Evolutionary conservation across 2,888 invertebrate genomes (phyloP).

Genomic region (Rotaria magnacalcarata): DNA sequence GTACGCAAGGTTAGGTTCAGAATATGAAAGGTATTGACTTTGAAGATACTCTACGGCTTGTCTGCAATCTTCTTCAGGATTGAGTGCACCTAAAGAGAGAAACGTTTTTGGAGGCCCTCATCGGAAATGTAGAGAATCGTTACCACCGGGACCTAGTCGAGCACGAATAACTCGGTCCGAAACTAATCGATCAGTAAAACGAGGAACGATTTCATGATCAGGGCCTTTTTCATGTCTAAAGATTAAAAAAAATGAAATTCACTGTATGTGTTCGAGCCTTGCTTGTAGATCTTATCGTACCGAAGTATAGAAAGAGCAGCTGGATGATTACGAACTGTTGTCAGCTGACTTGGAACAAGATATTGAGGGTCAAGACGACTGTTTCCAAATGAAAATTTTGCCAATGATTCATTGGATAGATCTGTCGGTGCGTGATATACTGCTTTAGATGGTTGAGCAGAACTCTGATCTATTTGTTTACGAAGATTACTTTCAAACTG

Average conservation of each 20-base stretch:
- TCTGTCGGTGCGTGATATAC: not conserved
- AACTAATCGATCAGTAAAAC: not conserved
- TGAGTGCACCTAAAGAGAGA: not conserved
- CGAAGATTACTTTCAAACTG: not conserved
- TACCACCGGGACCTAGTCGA: constrained; percentile 24
- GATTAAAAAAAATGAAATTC: not conserved
- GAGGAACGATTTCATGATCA: not conserved
- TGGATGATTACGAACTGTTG: constrained; percentile 36
- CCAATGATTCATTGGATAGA: not conserved
- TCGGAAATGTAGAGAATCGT: not conserved
- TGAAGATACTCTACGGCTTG: not conserved
- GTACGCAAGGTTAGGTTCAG: not conserved
- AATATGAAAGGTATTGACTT: not conserved
- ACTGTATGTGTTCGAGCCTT: not conserved
- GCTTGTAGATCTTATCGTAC: not conserved
- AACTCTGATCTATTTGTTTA: not conserved
- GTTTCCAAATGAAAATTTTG: constrained; percentile 34
- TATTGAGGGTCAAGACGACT: constrained; percentile 38
- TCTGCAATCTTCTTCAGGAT: constrained; percentile 17
- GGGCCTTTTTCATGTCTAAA: not conserved
- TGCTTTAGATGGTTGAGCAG: not conserved
- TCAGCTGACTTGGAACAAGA: constrained; percentile 33
- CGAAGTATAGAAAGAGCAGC: not conserved
- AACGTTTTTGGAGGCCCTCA: too few relatives aligned
- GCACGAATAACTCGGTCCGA: not conserved